phyloP scores from a whole-genome alignment of 1,140 invertebrate genomes.

The Orius insidiosus region DNA sequence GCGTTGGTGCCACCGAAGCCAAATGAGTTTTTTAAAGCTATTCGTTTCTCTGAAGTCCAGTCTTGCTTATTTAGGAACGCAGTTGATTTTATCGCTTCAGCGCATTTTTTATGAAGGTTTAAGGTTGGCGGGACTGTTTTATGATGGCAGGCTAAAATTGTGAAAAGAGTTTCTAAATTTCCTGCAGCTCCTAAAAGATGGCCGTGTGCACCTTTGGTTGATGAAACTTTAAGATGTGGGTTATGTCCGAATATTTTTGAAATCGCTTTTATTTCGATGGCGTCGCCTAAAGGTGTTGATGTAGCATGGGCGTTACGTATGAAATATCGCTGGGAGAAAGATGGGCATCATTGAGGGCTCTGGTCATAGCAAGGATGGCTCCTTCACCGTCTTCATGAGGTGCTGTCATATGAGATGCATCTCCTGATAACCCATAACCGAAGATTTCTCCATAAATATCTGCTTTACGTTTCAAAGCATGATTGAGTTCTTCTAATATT shows the following conservation, averaged over 20 bases:
- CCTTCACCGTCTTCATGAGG: conserved; percentile 78
- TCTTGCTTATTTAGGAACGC: conserved; percentile 44
- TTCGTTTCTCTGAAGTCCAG: conserved; percentile 42
- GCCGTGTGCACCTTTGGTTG: conserved; percentile 88
- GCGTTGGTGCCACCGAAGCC: conserved; percentile 98
- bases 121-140: conserved; percentile 71
- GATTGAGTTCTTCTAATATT: conserved; percentile 76
- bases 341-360: conserved; percentile 60
- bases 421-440: conserved; percentile 90
- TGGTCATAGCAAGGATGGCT: conserved; percentile 75
- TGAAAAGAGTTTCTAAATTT: conserved; percentile 76
- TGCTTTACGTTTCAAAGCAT: conserved; percentile 59
- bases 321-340: conserved; percentile 42
- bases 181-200: conserved; percentile 92
- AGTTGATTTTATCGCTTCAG: conserved; percentile 45
- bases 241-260: conserved; percentile 44
- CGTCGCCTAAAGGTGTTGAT: conserved; percentile 88
- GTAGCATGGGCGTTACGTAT: conserved; percentile 98
- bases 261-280: conserved; percentile 76
- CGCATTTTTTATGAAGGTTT: conserved; percentile 58
- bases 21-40: conserved; percentile 95
- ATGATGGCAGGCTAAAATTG: conserved; percentile 57
- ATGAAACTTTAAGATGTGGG: conserved; percentile 43
- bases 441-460: conserved; percentile 85
- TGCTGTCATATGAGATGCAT: conserved; percentile 86